Evolutionary conservation across 2,888 invertebrate genomes (phyloP).

Genomic region (Galeopsomyia nigrocyanea): DNA sequence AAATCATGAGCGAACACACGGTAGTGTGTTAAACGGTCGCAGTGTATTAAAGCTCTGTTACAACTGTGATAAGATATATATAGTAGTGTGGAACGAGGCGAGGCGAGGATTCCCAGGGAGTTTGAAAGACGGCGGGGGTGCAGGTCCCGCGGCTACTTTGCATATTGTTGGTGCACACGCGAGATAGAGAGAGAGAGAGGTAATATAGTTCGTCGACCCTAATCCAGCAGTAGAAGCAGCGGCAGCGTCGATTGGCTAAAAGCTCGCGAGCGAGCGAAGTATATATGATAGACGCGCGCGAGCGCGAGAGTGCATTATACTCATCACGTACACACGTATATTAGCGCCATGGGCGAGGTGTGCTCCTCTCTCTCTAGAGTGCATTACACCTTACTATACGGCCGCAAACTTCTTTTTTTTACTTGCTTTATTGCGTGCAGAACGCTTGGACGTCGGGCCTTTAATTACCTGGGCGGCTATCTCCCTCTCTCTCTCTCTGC

Average conservation of each 20-base stretch:
- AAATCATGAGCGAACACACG: too few species aligned
- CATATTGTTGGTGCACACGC: conserved; percentile 34
- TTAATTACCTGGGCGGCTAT: conserved; percentile 7
- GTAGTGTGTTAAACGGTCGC: too few species aligned
- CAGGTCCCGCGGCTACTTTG: conserved; percentile 28
- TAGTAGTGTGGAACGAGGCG: background rate
- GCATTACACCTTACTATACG: conserved; percentile 2
- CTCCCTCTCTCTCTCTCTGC: too few species aligned
- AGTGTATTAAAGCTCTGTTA: too few species aligned
- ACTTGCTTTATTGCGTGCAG: too few species aligned
- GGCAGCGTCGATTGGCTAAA: background rate
- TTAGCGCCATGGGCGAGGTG: conserved; percentile 15
- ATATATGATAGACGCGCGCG: too few species aligned
- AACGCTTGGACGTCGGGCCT: background rate
- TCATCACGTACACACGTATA: conserved; percentile 31
- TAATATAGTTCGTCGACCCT: conserved; percentile 54
- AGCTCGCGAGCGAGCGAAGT: too few species aligned
- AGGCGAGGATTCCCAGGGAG: conserved; percentile 17
- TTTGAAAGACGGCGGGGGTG: conserved; percentile 45
- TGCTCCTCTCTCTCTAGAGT: background rate
- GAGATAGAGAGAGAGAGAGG: conserved; percentile 5
- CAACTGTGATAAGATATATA: too few species aligned
- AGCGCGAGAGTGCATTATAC: conserved; percentile 57
- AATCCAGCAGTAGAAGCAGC: conserved; percentile 51
- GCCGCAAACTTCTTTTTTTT: background rate